Conservation (phyloP, 1,140 invertebrate genomes). For the Drosophila equinoxialis region DNA sequence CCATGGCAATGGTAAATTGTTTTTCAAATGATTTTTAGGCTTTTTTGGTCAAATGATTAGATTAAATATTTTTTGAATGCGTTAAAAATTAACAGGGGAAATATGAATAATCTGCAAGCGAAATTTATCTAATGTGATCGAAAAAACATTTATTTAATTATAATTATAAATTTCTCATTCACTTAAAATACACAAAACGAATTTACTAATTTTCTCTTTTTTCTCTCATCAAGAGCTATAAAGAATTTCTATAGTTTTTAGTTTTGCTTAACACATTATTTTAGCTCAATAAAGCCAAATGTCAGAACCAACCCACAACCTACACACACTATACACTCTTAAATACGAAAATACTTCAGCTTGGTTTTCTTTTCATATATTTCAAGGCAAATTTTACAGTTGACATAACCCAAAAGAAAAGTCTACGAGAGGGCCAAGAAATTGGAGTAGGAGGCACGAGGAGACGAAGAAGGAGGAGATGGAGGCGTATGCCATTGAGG, state of each 20-base stretch:
- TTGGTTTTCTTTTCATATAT: conserved; percentile 49
- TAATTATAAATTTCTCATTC: not conserved
- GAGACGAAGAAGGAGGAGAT: not conserved
- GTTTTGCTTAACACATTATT: conserved; percentile 22
- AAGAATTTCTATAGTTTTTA: conserved; percentile 8
- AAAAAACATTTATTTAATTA: not conserved
- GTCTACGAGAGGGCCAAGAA: conserved; percentile 35
- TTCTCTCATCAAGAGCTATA: not conserved
- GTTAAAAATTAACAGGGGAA: not conserved
- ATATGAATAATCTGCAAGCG: not conserved
- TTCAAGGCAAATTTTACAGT: conserved; percentile 63
- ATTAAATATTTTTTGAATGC: not conserved
- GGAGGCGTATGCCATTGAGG: conserved; percentile 64
- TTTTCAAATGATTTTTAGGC: conserved; percentile 7
- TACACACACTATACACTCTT: conserved; percentile 23
- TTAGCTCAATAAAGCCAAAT: conserved; percentile 8
- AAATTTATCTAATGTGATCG: not conserved
- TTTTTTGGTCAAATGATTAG: not conserved
- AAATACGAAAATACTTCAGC: conserved; percentile 23
- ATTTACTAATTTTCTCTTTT: not conserved
- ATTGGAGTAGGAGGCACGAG: not conserved
- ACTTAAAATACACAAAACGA: not conserved
- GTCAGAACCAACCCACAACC: not conserved
- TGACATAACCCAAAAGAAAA: conserved; percentile 58
- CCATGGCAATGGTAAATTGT: conserved; percentile 30